Percentiles rank a stretch among this genome's conserved stretches.
Evolutionary conservation across 2,888 invertebrate genomes (phyloP).

Genomic region (Cancer borealis): DNA sequence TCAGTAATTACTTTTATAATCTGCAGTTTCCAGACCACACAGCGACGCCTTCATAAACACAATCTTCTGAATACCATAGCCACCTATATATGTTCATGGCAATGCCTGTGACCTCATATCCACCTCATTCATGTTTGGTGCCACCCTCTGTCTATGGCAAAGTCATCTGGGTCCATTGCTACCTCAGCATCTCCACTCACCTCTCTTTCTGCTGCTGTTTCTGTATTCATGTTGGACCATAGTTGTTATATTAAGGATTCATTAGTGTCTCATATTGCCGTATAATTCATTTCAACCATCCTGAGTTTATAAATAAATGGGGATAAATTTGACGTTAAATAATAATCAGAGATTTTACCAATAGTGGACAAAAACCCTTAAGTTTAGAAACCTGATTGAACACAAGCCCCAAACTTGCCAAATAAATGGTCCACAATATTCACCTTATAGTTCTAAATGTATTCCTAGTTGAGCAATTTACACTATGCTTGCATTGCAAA

Average conservation of each 20-base stretch:
- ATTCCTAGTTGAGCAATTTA: background rate
- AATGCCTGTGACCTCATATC: background rate
- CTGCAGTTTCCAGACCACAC: background rate
- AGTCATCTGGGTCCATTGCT: background rate
- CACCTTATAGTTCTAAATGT: slow-evolving; percentile 2
- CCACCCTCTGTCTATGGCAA: background rate
- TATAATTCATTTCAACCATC: background rate
- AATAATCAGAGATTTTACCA: background rate
- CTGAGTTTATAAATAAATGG: background rate
- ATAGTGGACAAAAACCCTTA: background rate
- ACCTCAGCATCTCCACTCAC: background rate
- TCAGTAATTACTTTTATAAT: background rate
- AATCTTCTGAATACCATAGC: background rate
- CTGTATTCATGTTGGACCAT: background rate
- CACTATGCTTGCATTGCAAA: background rate
- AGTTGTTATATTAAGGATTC: background rate
- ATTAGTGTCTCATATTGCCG: background rate
- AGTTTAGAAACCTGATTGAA: background rate
- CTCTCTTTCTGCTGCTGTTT: background rate
- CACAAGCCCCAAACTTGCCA: background rate
- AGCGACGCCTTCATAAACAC: background rate
- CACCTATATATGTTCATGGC: background rate
- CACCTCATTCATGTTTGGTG: background rate
- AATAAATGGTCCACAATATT: background rate
- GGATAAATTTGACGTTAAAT: background rate